phyloP scores from a whole-genome alignment of 2,113 vertebrate genomes.

The Brevimyrus niger region DNA sequence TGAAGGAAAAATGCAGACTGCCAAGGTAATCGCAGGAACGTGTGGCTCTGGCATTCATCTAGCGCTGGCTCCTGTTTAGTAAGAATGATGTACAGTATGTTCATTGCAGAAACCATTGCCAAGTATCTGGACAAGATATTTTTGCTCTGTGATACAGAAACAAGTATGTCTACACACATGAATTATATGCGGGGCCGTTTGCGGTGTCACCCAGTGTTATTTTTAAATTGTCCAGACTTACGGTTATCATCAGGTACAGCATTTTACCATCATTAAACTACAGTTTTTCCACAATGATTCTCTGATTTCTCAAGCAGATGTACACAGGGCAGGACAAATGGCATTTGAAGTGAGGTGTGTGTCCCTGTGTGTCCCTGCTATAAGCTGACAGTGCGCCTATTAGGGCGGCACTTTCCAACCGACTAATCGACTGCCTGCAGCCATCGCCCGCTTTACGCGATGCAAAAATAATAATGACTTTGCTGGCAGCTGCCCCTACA shows the following conservation, averaged over 20 bases:
- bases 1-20: neutral
- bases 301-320: neutral
- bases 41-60: neutral
- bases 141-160: conserved; percentile 1
- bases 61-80: neutral
- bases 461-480: neutral
- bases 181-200: neutral
- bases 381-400: neutral
- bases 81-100: neutral
- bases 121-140: neutral
- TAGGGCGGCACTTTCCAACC: neutral
- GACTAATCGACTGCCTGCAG: neutral
- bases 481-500: too few relatives aligned
- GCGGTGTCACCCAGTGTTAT: neutral
- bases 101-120: neutral
- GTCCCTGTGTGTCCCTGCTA: neutral
- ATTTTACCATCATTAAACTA: conserved; percentile 2
- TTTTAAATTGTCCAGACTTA: neutral
- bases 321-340: neutral
- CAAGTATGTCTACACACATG: neutral
- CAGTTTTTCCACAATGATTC: neutral
- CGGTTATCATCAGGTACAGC: neutral
- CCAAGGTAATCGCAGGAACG: neutral
- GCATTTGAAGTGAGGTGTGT: neutral
- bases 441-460: neutral